Base-by-base conservation (phyloP, 2,888 invertebrate genomes). In the Leptopilina syphax region DNA sequence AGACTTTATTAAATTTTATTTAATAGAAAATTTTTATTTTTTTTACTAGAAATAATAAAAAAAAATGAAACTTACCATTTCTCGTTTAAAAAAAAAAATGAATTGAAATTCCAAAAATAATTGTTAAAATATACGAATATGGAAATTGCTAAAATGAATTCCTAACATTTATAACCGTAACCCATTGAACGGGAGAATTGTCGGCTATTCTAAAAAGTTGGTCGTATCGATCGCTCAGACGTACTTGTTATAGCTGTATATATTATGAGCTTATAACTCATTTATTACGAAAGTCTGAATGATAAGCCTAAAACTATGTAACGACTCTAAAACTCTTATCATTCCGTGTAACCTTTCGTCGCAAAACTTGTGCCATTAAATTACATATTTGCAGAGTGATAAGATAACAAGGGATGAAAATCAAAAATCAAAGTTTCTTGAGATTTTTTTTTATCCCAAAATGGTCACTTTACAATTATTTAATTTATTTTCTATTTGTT, bases 101-200 rank as follows among this genome's bases (percentile, higher is more conserved):
- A 34, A 27, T 27, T 34, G 34, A 44, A 44, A 44, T 44, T 44
- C 7, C 7, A 44, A 44, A 44, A 44, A 44, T 1, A 44, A 44
- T 7, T 6, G 1, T 44, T 50, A 12, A 50, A 9, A 50, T 9
- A 50, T 50, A 12, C 4, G 47, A 47, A 47, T 47, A 47, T 34
- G 44, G 10, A 50, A 50, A 50, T 50, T 50, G 12, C 2, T 6
- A 44, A 44, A 44, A 44, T 44, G 44, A 44, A 44, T 44, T 44
- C 44, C 1, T 8, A 44, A 44, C 57, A 57, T 57, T 57, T 60
- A 44, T 34, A 24, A 63, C 63, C n/a, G 60, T 73, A 77, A 77
- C 50, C 54, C 44, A 8, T 57, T 27, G 50, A 50, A 50, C 77
- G 41, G 65, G 79, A 79, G 79, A 65, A 63, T 60, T 41, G 50